These are phyloP conservation scores for Ditylenchus weischeri DNA, from an alignment of 2,888 invertebrate species.

Conservation along the genomic window DNA sequence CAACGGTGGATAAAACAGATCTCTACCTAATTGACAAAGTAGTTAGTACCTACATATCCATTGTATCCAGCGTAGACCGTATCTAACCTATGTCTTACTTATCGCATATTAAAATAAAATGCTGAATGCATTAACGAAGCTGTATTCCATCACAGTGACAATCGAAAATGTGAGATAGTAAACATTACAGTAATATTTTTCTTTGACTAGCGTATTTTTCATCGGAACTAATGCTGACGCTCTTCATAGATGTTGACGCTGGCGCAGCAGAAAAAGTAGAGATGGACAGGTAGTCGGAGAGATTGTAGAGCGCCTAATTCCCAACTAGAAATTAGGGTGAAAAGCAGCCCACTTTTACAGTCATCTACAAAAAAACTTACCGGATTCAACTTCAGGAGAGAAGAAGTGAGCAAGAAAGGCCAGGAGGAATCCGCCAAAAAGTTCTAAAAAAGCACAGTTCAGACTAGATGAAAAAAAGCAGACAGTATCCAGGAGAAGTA, in stretches of 20 bases:
- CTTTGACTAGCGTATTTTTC: neutral
- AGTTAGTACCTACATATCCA: no score
- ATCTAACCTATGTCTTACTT: no score
- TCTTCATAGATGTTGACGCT: slow-evolving; percentile 29
- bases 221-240: neutral
- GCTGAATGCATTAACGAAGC: no score
- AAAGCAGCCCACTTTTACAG: no score
- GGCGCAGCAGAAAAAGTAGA: slow-evolving; percentile 5
- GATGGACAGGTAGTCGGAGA: slow-evolving; percentile 28
- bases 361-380: neutral
- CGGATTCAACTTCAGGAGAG: slow-evolving; percentile 23
- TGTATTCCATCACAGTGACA: no score
- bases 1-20: no score
- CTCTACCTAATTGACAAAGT: no score
- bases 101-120: no score
- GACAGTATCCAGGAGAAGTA: neutral
- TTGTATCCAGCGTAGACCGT: no score
- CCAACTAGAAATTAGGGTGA: slow-evolving; percentile 8
- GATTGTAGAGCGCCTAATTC: slow-evolving; percentile 26
- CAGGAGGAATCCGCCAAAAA: slow-evolving; percentile 31
- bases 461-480: neutral
- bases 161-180: no score
- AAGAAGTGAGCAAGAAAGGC: slow-evolving; percentile 27
- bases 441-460: slow-evolving; percentile 13
- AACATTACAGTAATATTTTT: no score